These are phyloP conservation scores for Acanthurus leucopareius DNA, from an alignment of 2,797 vertebrate genomes.

Conservation along the genomic window DNA sequence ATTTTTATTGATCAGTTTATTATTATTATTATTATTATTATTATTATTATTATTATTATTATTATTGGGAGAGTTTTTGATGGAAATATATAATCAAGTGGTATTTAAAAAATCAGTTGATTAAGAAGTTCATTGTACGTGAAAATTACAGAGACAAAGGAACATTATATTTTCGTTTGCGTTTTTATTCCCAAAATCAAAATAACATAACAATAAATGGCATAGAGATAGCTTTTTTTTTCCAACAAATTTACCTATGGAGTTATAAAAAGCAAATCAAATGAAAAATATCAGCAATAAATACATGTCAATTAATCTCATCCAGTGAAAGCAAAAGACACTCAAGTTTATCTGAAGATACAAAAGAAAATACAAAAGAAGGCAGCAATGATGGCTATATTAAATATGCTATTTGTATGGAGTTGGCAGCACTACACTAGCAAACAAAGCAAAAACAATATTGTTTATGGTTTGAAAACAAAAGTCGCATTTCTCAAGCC, in stretches of 20 bases:
- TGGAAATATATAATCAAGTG: not conserved
- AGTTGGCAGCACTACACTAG: constrained; percentile 90
- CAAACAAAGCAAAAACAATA: constrained; percentile 73
- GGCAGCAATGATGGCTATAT: constrained; percentile 89
- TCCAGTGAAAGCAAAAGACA: constrained; percentile 87
- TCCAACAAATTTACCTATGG: constrained; percentile 81
- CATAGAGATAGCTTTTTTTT: constrained; percentile 86
- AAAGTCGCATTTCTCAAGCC: constrained; percentile 77
- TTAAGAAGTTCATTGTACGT: not conserved
- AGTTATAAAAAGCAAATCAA: constrained; percentile 87
- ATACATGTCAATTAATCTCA: constrained; percentile 89
- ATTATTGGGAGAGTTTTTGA: not conserved
- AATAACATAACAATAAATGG: constrained; percentile 89
- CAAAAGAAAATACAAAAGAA: constrained; percentile 79
- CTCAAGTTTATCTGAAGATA: constrained; percentile 80
- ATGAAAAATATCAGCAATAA: constrained; percentile 92
- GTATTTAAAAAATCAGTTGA: not conserved
- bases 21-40: not conserved
- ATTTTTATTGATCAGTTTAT: not conserved
- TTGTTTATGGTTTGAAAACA: constrained; percentile 69
- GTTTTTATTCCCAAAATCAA: constrained; percentile 85
- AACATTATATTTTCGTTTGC: constrained; percentile 41
- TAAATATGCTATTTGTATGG: constrained; percentile 86
- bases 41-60: not conserved
- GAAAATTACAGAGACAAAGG: constrained; percentile 23